Conservation (phyloP, 2,113 vertebrate genomes). For the Microcebus tavaratra region DNA sequence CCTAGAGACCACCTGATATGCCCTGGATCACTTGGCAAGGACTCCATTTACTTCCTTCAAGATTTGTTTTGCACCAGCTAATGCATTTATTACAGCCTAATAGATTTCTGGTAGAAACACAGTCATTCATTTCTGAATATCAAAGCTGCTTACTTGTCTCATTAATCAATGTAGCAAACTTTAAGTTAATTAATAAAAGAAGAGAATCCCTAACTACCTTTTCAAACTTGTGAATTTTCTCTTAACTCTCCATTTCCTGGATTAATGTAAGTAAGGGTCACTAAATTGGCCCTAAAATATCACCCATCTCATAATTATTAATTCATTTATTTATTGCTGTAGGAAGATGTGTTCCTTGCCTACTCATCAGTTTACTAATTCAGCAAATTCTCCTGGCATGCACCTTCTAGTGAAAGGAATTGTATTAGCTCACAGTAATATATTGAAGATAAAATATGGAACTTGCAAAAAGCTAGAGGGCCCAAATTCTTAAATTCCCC, state of each 20-base stretch:
- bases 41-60: neutral
- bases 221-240: neutral
- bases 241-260: neutral
- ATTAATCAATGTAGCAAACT: neutral
- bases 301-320: neutral
- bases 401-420: neutral
- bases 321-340: slow-evolving; percentile 1
- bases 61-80: neutral
- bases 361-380: neutral
- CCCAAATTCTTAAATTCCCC: neutral
- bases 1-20: neutral
- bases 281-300: neutral
- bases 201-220: neutral
- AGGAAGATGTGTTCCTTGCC: neutral
- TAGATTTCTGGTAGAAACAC: neutral
- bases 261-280: neutral
- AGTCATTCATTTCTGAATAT: neutral
- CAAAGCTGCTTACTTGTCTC: neutral
- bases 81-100: neutral
- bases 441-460: neutral
- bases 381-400: neutral
- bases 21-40: neutral
- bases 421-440: neutral
- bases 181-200: slow-evolving; percentile 17
- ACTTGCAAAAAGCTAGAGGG: neutral